Base-by-base conservation (phyloP, 1,140 invertebrate genomes). In the Magallana ariakensis region DNA sequence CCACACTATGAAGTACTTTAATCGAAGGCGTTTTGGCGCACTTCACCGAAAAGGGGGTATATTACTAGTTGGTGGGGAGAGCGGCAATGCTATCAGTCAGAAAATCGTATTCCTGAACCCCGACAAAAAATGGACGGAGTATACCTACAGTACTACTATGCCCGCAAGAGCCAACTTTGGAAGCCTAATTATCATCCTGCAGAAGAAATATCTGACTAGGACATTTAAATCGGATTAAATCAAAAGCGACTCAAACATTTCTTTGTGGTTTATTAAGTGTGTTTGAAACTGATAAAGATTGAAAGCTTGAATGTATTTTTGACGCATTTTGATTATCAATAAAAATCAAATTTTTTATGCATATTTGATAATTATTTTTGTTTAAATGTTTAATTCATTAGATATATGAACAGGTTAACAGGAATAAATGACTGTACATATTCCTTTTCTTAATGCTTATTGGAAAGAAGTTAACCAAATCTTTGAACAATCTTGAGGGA, bases 131-230 rank as follows among this genome's bases (percentile, higher is more conserved):
- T 85, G 88, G 16, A 86, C 86, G 5, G 85, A 80, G 33, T 60
- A 82, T 16, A 86, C 88, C 9, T 86, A 85, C 9, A 83, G 80
- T 56, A 87, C 88, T 16, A 91, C 85, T n/a, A 83, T 91, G 4
- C 91, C 91, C 9, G 87, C 87, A 11, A 82, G 91, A 19, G 91
- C 90, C 7, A 92, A 92, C 66, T 92, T 92, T 87, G 91, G 88
- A 22, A 85, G 89, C 5, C 85, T 90, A 8, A 92, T 91, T 55
- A 89, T 92, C 26, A 87, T 92, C 0, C 84, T 92, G 53, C 90
- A 92, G 56, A 92, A 92, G 56, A 91, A 90, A 56, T 90, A 89
- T 82, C 75, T 92, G 15, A 92, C 88, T 19, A 53, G 80, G 33
- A 54, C 46, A 54, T 82, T 55, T 53, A 82, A 82, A 56, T 82